These are phyloP conservation scores for Lepidurus couesii DNA, from an alignment of 1,140 invertebrate species.

Conservation along the genomic window DNA sequence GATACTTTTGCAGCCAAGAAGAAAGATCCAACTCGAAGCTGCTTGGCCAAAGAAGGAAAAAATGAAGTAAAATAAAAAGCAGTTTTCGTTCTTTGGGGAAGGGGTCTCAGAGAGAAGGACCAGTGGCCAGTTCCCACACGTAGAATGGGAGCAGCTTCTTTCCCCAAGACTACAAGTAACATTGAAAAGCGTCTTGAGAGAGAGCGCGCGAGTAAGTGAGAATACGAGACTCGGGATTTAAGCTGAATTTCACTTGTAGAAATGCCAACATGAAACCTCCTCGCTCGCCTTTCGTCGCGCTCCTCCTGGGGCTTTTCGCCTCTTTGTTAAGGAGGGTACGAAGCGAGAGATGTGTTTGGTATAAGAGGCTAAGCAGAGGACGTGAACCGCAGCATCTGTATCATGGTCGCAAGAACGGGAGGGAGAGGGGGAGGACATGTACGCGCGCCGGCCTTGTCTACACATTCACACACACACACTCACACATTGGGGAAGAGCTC, in stretches of 20 bases:
- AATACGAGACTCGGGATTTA: background rate
- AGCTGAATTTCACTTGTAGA: constrained; percentile 15
- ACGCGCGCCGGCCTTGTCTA: background rate
- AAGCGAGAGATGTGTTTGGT: background rate
- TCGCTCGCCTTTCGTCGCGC: constrained; percentile 11
- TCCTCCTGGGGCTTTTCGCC: constrained; percentile 12
- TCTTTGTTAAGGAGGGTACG: background rate
- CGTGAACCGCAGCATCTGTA: constrained; percentile 20
- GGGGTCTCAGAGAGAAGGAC: constrained; percentile 6
- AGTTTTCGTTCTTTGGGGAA: background rate
- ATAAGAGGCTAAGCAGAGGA: constrained; percentile 8
- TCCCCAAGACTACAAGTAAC: constrained; percentile 5
- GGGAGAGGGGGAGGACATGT: background rate
- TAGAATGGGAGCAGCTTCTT: constrained; percentile 14
- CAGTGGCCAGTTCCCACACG: constrained; percentile 20
- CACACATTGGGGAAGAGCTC: background rate
- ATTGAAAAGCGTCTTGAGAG: constrained; percentile 14
- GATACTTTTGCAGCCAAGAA: background rate
- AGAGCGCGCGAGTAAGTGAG: background rate
- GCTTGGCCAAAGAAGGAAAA: background rate
- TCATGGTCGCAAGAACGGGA: background rate
- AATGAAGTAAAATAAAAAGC: background rate
- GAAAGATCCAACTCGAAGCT: background rate
- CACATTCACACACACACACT: constrained; percentile 8
- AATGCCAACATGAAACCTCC: background rate